phyloP scores from a whole-genome alignment of 2,113 vertebrate species.

The Coptodon rendalli region DNA sequence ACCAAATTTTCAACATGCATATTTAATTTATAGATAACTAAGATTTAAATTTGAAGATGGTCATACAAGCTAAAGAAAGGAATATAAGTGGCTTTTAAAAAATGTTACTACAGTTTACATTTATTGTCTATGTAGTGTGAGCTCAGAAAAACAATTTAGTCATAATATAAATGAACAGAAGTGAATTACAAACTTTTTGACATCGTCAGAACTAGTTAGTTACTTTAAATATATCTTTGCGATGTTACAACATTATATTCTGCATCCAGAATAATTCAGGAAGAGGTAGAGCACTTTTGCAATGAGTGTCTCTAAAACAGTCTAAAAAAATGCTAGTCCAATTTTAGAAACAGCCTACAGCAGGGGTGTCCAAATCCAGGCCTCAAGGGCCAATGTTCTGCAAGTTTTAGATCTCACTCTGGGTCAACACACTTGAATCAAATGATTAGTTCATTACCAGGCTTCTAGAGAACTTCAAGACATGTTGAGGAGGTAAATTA shows the following conservation, averaged over 20 bases:
- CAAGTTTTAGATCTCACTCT: background rate
- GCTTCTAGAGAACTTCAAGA: background rate
- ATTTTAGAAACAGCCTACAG: background rate
- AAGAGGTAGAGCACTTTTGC: background rate
- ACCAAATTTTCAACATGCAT: background rate
- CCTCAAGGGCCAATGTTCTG: background rate
- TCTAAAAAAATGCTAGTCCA: background rate
- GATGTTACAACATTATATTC: background rate
- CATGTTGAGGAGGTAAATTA: background rate
- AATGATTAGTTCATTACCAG: background rate
- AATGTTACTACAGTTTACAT: background rate
- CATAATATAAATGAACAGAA: background rate
- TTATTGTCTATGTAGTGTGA: background rate
- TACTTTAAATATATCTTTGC: background rate
- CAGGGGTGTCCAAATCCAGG: background rate
- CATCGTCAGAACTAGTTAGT: background rate
- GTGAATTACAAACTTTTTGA: background rate
- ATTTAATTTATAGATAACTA: background rate
- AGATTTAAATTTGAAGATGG: background rate
- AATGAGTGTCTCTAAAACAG: background rate
- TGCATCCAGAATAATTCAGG: background rate
- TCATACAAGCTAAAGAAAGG: background rate
- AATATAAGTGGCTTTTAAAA: background rate
- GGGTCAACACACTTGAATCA: background rate
- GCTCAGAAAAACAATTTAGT: background rate